Evolutionary conservation across 2,888 invertebrate species (phyloP).

Genomic region (Choreutis nemorana): DNA sequence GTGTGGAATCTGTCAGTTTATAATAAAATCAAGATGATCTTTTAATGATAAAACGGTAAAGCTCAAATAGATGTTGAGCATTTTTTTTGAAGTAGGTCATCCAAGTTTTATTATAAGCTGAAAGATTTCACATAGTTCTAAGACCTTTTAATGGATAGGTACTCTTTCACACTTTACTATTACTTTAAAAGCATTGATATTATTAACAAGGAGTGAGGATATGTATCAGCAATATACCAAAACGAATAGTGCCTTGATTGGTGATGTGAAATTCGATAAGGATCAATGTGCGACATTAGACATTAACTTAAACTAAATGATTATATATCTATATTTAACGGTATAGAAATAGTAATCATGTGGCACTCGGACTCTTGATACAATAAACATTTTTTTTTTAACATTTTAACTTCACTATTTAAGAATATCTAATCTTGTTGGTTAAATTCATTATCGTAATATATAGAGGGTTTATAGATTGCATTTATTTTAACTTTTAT

Average conservation of each 20-base stretch:
- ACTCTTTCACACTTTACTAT: slow-evolving; percentile 44
- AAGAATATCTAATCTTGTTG: slow-evolving; percentile 42
- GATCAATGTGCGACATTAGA: slow-evolving; percentile 36
- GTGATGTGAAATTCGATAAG: slow-evolving; percentile 41
- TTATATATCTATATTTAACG: slow-evolving; percentile 64
- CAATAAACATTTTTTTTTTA: slow-evolving; percentile 24
- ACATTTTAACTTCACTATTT: slow-evolving; percentile 30
- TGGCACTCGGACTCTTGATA: slow-evolving; percentile 53
- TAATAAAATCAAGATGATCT: slow-evolving; percentile 12
- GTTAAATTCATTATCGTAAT: slow-evolving; percentile 53
- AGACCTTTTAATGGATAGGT: slow-evolving; percentile 38
- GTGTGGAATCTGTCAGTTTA: slow-evolving; percentile 24
- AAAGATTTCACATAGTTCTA: slow-evolving; percentile 24
- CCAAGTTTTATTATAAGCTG: slow-evolving; percentile 16
- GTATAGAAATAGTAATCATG: slow-evolving; percentile 66
- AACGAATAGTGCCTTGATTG: slow-evolving; percentile 61
- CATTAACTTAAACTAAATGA: slow-evolving; percentile 37
- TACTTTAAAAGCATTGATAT: slow-evolving; percentile 51
- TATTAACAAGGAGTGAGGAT: slow-evolving; percentile 62
- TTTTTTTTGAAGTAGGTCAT: slow-evolving; percentile 1
- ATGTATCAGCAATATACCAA: slow-evolving; percentile 66
- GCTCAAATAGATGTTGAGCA: slow-evolving; percentile 4
- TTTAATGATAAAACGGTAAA: slow-evolving; percentile 5
- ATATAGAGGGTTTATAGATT: slow-evolving; percentile 57
- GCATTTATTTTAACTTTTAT: slow-evolving; percentile 63